Evolutionary conservation across 2,797 vertebrate species (phyloP), one percentile per base, ranked within the genome.

Genomic region (Phoebastria nigripes): DNA sequence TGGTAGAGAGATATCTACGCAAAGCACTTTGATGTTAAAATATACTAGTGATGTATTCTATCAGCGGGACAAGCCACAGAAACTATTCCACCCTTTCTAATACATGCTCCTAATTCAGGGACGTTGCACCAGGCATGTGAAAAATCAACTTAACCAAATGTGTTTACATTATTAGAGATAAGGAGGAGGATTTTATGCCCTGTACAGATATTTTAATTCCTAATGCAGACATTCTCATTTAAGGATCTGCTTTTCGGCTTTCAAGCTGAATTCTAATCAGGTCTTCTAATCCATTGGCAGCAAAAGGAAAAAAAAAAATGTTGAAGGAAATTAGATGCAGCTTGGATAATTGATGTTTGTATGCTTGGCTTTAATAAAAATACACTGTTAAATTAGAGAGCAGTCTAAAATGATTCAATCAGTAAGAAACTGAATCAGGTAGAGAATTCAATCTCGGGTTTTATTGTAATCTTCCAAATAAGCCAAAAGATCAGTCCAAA

Each of bases 201-300:
- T 89, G 55, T 92, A 88, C 37, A 78, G 96, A 95, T 94, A 97
- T 96, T 97, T 97, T 97, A 95, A 97, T 98, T 97, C 96, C 96
- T 97, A 97, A 96, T 10, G 5, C 71, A 96, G 96, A 82, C 96
- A 80, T 89, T 95, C 94, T 97, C 85, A 81, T 94, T 97, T 98
- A 98, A 97, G 82, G 94, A 97, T 98, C 96, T 97, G 95, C 93
- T 97, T 98, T 96, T 97, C 96, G 89, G 95, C 96, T 97, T 97
- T 97, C 97, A 96, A 97, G 95, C 77, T 96, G 93, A 98, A 98
- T 97, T 98, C 95, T 98, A 98, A 98, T 97, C 97, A 97, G 96
- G 94, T 76, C 93, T 97, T 97, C 95, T 98, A 98, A 98, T 98
- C 97, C 97, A 97, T 7, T 97, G 97, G 91, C 94, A 97, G 93